Percentiles rank a stretch among this genome's conserved stretches.
Evolutionary conservation across 2,113 vertebrate species (phyloP).

Genomic region (Megaceryle torquata): DNA sequence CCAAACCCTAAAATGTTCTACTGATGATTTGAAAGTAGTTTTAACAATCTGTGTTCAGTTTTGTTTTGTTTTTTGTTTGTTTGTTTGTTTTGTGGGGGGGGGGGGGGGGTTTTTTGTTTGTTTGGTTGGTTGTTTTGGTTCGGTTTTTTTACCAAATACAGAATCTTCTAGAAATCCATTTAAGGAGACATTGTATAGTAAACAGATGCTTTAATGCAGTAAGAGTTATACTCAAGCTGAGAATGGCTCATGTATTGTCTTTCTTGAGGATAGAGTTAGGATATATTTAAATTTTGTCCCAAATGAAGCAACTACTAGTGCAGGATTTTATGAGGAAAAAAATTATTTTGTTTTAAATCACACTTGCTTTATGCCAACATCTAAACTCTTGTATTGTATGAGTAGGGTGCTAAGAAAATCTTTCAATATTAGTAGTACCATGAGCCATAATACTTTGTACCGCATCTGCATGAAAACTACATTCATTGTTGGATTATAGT

Average conservation of each 20-base stretch:
- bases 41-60: neutral
- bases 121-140: neutral
- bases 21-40: neutral
- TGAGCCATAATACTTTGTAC: constrained; percentile 13
- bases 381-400: neutral
- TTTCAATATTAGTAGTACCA: neutral
- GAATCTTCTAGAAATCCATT: neutral
- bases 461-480: constrained; percentile 8
- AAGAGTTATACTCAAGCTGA: neutral
- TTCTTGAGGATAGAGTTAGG: neutral
- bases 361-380: neutral
- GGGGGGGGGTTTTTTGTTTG: neutral
- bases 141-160: neutral
- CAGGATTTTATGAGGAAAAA: neutral
- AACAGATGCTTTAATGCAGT: neutral
- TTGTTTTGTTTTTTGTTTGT: neutral
- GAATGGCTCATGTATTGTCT: neutral
- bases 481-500: neutral
- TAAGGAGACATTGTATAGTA: neutral
- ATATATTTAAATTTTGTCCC: neutral
- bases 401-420: neutral
- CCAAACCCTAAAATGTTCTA: neutral
- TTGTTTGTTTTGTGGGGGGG: neutral
- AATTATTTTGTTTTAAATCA: neutral
- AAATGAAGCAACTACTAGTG: neutral